Evolutionary conservation across 2,888 invertebrate species (phyloP), one percentile per base, ranked within the genome.

Genomic region (Heliothis peltigera): DNA sequence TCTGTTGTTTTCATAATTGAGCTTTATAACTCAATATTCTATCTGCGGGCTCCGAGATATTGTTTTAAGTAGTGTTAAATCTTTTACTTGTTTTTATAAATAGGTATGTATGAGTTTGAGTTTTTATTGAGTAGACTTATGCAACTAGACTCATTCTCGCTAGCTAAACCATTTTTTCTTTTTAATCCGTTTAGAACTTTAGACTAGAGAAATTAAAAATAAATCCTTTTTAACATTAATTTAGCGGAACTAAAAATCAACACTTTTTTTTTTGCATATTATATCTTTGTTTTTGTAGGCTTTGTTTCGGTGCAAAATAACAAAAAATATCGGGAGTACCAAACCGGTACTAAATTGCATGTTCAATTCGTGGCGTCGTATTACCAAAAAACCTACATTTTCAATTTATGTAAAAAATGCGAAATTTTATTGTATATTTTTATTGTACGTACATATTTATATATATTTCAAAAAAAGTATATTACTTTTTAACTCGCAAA

Each of bases 271-370:
- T 53, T 48, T 0, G 12, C 32, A 10, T 19, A n/a, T n/a, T n/a
- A 32, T 32, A 25, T 1, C 47, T n/a, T 25, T n/a, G n/a, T n/a
- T n/a, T 62, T 70, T 70, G n/a, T n/a, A n/a, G 8, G 18, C n/a
- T 6, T 35, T 25, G 53, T 25, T 70, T 43, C 43, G 43, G 42
- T 48, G 15, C 10, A 35, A 61, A 18, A 48, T 7, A 0, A 25
- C 0, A 42, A 53, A 65, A 48, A 69, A 8, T 25, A 39, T 35
- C 15, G 17, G 18, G 8, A 19, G 42, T 52, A 47, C 32, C 19
- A n/a, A 7, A 51, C 7, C 15, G 22, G 56, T 35, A 35, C 2
- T 48, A 48, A 62, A 70, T 39, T 25, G 32, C 0, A 52, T 35
- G 28, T 42, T 17, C 19, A 25, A 43, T 66, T 64, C 39, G 43